Base-by-base conservation (phyloP, 92 coral and sea anemone species). In the Meandrina meandrites region DNA sequence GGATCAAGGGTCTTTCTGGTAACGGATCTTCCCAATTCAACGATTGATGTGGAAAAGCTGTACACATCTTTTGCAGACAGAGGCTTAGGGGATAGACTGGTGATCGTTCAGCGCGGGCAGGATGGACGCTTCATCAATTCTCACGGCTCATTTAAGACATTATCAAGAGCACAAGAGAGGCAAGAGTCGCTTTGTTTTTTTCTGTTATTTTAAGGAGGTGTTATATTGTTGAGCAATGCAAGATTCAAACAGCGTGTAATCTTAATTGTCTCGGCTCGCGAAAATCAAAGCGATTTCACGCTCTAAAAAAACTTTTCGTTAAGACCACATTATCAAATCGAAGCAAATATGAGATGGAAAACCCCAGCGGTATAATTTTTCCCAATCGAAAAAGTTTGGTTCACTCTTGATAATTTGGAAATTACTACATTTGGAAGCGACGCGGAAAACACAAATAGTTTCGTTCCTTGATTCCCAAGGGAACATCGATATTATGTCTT, bases 171-270 rank as follows among this genome's bases (percentile, higher is more conserved):
- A 27, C 48, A 74, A 76, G 27, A 74, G 28, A 67, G 87, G 87
- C 74, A 54, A 50, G 70, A 54, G 21, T 84, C 7, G 57, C n/a
- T 81, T 57, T 56, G 51, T 84, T 84, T 5, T n/a, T 24, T 53
- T 48, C 51, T 56, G 56, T 34, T 47, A 35, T 66, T 66, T 81
- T 66, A 54, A 67, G 50, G 32, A 37, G 56, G 70, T 16, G 47
- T 66, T 48, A 13, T 50, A 50, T 71, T 83, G 56, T 36, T 35
- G 40, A 53, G 80, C 77, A 50, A 42, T 8, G 85, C 19, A 40
- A 37, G 48, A 40, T 21, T 36, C 22, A 84, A 56, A 32, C 87
- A 60, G 80, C 80, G 74, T 73, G 72, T 74, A 84, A 74, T 73
- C 75, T 70, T 60, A 2, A 71, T 72, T 84, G 80, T 73, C 79